Base-by-base conservation (phyloP, 2,888 invertebrate species). In the Malacosoma neustria region DNA sequence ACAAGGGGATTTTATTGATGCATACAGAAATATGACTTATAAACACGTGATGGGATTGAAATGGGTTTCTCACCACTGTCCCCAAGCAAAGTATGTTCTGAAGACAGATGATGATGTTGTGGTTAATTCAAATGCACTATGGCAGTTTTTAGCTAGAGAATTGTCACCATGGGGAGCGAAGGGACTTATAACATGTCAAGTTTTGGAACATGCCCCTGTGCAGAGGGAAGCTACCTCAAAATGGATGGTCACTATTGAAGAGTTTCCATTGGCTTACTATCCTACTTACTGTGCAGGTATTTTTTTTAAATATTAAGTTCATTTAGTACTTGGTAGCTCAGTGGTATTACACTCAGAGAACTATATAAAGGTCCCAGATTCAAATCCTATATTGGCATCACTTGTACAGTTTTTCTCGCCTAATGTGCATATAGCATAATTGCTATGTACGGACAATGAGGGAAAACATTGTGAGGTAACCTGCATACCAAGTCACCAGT, bases 31-130 rank as follows among this genome's bases (percentile, higher is more conserved):
- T 67, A 88, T 95, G 73, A 95, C 95, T 0, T 92, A 94, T 54
- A 95, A 95, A 60, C 94, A 95, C 65, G 90, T 92, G 4, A 93
- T 93, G 89, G 92, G 91, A 0, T 79, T 95, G 32, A 93, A 94
- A 60, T 95, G 94, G 91, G 89, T 91, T 12, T 75, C 88, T 1
- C 90, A 90, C 52, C 88, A 91, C 55, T 95, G 95, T 63, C 84
- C 89, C 0, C 75, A 82, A 29, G 93, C 92, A 1, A 90, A 88
- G 51, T 90, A 89, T 54, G 64, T 94, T 37, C 73, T 94, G 37
- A 94, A 94, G 35, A 61, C 91, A 39, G 94, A 94, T 61, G 94
- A 94, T 59, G 94, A 94, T 71, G 88, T 93, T 41, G 90, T 92
- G 49, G 90, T 94, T 11, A 92, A 94, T 64, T 88, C 90, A 13